Conservation (phyloP, 2,888 invertebrate genomes). For the Amblyjoppa fuscipennis region DNA sequence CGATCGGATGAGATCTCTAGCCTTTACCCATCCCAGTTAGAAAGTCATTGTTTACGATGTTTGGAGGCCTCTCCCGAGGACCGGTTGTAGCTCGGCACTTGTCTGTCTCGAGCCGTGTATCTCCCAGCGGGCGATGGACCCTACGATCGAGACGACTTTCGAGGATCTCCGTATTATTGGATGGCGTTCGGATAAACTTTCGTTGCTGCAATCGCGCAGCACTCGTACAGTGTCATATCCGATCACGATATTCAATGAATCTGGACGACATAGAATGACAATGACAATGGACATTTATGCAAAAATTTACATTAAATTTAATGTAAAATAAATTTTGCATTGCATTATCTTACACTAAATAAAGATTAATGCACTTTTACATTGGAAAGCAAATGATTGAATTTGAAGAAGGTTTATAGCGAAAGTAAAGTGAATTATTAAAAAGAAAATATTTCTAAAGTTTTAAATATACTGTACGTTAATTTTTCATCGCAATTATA, state of each 20-base stretch:
- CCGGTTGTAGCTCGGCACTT: conserved; percentile 64
- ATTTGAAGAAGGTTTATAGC: too few species aligned
- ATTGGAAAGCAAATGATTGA: too few species aligned
- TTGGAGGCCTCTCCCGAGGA: conserved; percentile 55
- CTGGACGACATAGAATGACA: background rate
- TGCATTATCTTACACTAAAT: too few species aligned
- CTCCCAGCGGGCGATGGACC: conserved; percentile 4
- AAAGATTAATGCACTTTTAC: too few species aligned
- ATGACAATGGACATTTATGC: background rate
- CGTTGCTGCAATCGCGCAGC: background rate
- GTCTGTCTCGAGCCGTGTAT: background rate
- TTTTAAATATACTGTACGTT: too few species aligned
- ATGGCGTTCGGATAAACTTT: background rate
- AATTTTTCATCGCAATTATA: too few species aligned
- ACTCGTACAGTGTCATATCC: background rate
- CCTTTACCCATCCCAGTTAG: conserved; percentile 69
- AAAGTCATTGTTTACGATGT: conserved; percentile 77
- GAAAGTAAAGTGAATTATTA: too few species aligned
- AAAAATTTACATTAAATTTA: too few species aligned
- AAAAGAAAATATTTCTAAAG: too few species aligned
- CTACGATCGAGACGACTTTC: background rate
- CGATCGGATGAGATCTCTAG: conserved; percentile 4
- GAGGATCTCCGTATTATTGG: background rate
- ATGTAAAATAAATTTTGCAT: too few species aligned
- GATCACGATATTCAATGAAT: background rate